Base-by-base conservation (phyloP, 2,888 invertebrate species). In the Drosophila lacicola region DNA sequence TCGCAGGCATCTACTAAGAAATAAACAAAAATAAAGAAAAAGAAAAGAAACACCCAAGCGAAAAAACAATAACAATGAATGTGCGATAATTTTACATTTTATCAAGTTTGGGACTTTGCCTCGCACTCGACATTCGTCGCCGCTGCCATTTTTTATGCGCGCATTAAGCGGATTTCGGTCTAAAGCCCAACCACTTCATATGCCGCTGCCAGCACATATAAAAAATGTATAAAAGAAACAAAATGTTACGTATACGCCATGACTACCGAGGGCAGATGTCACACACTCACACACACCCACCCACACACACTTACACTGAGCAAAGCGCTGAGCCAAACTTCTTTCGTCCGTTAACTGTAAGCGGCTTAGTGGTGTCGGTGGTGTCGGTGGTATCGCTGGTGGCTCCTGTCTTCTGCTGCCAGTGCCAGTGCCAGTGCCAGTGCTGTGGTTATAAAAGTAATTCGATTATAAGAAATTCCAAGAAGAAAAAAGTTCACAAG, bases 71-170 rank as follows among this genome's bases (percentile, higher is more conserved):
- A 88, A 86, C 87, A 86, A 86, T 86, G 84, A 86, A 83, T 83
- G 88, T 78, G 87, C 87, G 88, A 86, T 86, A 86, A 86, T 86
- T 86, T 86, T 85, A 88, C 85, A 85, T 85, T 85, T 86, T 86
- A 88, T 86, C 85, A 86, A 88, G 81, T 86, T 84, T 76, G 78
- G 62, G 74, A 68, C 75, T 58, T 66, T 75, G 62, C 62, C 56
- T 34, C 58, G 39, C 61, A 55, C 49, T 64, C 57, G 21, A 56
- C 55, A 66, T 64, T 84, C 82, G 88, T 78, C 68, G 88, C 71
- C 72, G 73, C 76, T 78, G 88, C 83, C 85, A 84, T 88, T 84
- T 84, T 84, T 88, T 88, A 85, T 82, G 80, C 78, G 78, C 78
- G 88, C 84, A 88, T 84, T 85, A 88, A 85, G 88, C 82, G 86